Conservation (phyloP, 2,113 vertebrate genomes). For the Oncorhynchus keta region DNA sequence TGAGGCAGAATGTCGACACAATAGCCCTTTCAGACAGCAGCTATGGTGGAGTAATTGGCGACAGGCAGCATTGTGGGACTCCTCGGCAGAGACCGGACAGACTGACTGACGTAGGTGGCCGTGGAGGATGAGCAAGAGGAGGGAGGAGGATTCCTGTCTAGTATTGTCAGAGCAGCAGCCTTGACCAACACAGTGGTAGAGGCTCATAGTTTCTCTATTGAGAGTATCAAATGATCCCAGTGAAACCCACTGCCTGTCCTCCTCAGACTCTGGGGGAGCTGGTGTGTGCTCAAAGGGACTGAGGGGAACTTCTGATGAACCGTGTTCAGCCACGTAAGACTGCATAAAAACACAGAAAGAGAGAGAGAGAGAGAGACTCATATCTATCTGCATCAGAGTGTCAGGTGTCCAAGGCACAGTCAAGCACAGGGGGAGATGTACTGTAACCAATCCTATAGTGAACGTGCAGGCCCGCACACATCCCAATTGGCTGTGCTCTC, state of each 20-base stretch:
- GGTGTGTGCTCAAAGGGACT: too few relatives aligned
- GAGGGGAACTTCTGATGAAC: too few relatives aligned
- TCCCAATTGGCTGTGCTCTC: slow-evolving; percentile 4
- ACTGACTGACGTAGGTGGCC: too few relatives aligned
- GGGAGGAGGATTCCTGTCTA: background rate
- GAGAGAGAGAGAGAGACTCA: background rate
- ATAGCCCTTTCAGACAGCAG: slow-evolving; percentile 53
- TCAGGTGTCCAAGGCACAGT: background rate
- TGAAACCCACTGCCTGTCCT: too few relatives aligned
- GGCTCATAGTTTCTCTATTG: background rate
- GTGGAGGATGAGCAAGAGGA: background rate
- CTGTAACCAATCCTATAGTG: background rate
- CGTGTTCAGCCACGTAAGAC: background rate
- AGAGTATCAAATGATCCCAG: too few relatives aligned
- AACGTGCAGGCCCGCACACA: slow-evolving; percentile 34
- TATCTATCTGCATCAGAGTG: too few relatives aligned
- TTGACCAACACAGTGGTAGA: background rate
- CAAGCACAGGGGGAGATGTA: background rate
- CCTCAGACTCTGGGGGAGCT: too few relatives aligned
- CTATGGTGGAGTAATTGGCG: slow-evolving; percentile 53
- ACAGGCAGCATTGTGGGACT: slow-evolving; percentile 25
- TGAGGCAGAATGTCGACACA: slow-evolving; percentile 56
- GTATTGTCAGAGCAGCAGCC: background rate
- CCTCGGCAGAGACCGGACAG: slow-evolving; percentile 9
- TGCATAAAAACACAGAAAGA: background rate